These are phyloP conservation scores for Cephalopholis sonnerati DNA, from an alignment of 2,113 vertebrate species.

Conservation along the genomic window DNA sequence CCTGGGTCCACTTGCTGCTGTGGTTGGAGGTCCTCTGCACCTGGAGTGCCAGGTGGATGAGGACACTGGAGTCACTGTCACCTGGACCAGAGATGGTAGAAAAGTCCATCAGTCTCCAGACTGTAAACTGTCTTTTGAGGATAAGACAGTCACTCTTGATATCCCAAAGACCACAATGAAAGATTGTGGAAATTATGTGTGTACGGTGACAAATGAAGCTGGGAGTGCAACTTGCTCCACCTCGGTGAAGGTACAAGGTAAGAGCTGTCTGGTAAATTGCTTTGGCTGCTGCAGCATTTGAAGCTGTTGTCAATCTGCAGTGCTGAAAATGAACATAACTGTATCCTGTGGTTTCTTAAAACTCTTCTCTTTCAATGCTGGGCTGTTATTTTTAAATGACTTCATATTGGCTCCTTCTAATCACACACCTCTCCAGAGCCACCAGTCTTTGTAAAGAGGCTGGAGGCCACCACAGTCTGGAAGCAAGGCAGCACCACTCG, in stretches of 20 bases:
- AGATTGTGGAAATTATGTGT: constrained; percentile 90
- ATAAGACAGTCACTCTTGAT: constrained; percentile 91
- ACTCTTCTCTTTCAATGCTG: constrained; percentile 27
- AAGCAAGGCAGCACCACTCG: constrained; percentile 88
- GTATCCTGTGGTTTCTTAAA: constrained; percentile 21
- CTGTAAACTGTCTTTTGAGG: constrained; percentile 93
- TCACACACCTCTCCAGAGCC: constrained; percentile 86
- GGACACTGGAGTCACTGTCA: constrained; percentile 89
- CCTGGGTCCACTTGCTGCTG: constrained; percentile 85
- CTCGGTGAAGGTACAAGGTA: constrained; percentile 91
- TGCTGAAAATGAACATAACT: constrained; percentile 38
- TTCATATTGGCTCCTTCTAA: constrained; percentile 31
- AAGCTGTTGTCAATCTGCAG: constrained; percentile 47
- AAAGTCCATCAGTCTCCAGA: constrained; percentile 90
- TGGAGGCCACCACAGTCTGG: constrained; percentile 90
- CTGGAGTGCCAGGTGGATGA: constrained; percentile 93
- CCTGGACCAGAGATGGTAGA: constrained; percentile 90
- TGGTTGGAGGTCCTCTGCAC: constrained; percentile 89
- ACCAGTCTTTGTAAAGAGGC: constrained; percentile 87
- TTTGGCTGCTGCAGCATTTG: constrained; percentile 48
- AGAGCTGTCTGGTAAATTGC: constrained; percentile 73
- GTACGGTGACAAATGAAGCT: constrained; percentile 90
- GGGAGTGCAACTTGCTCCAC: constrained; percentile 88
- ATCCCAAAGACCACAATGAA: constrained; percentile 91
- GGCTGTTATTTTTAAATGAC: constrained; percentile 19